Conservation (phyloP, 2,888 invertebrate species). For the Leptopilina myrica region DNA sequence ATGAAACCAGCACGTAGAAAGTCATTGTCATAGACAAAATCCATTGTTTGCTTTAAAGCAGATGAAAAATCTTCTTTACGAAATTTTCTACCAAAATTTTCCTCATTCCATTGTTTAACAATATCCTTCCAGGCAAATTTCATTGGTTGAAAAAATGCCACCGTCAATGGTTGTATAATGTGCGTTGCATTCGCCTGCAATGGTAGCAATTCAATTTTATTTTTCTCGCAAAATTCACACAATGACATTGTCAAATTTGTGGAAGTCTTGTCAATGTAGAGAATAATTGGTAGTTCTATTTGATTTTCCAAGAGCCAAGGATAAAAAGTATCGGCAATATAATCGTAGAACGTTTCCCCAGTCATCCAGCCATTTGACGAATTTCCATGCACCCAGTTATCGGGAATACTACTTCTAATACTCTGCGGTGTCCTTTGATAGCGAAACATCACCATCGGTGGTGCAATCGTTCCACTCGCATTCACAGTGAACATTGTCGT, state of each 20-base stretch:
- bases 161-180: conserved; percentile 72
- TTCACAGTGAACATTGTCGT: conserved; percentile 60
- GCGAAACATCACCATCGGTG: conserved; percentile 64
- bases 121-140: conserved; percentile 65
- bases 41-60: conserved; percentile 34
- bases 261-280: conserved; percentile 73
- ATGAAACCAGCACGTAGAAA: conserved; percentile 46
- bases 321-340: conserved; percentile 70
- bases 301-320: conserved; percentile 69
- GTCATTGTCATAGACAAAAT: conserved; percentile 32
- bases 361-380: conserved; percentile 76
- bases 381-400: conserved; percentile 71
- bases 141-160: conserved; percentile 68
- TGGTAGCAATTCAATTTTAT: conserved; percentile 68
- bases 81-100: conserved; percentile 47
- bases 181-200: conserved; percentile 72
- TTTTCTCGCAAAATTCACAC: conserved; percentile 70
- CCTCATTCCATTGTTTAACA: conserved; percentile 45
- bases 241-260: conserved; percentile 71
- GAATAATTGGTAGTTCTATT: conserved; percentile 68
- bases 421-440: conserved; percentile 65
- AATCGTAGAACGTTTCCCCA: conserved; percentile 72
- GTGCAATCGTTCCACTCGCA: conserved; percentile 57
- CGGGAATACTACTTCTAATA: conserved; percentile 61
- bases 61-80: conserved; percentile 42